These are phyloP conservation scores for Patella ulyssiponensis DNA, from an alignment of 2,888 invertebrate species.

Conservation along the genomic window DNA sequence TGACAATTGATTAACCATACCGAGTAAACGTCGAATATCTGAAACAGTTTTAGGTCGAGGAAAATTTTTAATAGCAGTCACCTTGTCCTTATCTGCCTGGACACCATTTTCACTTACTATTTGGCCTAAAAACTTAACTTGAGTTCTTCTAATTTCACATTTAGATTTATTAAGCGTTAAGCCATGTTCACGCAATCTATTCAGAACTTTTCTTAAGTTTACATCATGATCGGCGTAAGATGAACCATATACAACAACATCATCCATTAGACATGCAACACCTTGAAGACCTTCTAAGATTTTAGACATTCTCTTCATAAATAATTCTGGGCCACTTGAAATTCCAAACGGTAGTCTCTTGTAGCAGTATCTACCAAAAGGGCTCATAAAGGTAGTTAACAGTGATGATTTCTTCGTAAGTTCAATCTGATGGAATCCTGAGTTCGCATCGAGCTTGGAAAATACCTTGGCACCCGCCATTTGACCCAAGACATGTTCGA, in stretches of 20 bases:
- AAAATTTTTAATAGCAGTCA: no score
- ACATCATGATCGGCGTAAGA: slow-evolving; percentile 3
- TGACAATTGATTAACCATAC: no score
- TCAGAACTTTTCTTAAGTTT: neutral
- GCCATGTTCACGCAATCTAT: slow-evolving; percentile 15
- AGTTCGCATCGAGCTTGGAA: slow-evolving; percentile 19
- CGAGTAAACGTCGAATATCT: no score
- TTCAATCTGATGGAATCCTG: slow-evolving; percentile 25
- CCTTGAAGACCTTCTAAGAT: slow-evolving; percentile 14
- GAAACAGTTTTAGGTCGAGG: no score
- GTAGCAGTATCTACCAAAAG: slow-evolving; percentile 23
- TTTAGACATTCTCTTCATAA: slow-evolving; percentile 31
- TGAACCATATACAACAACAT: slow-evolving; percentile 28
- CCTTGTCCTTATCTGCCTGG: no score
- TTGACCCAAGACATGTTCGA: no score
- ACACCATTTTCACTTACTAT: no score
- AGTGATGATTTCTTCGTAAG: neutral
- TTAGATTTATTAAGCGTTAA: slow-evolving; percentile 10
- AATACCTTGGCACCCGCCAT: slow-evolving; percentile 14
- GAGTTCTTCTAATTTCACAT: no score
- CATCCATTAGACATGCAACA: slow-evolving; percentile 23
- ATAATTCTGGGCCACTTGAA: no score
- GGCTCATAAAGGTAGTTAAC: slow-evolving; percentile 28
- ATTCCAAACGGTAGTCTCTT: slow-evolving; percentile 26
- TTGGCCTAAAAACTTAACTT: no score